These are phyloP conservation scores for Haliclona indistincta DNA, from an alignment of 37 sponge, comb jelly and placozoan species.

Conservation along the genomic window DNA sequence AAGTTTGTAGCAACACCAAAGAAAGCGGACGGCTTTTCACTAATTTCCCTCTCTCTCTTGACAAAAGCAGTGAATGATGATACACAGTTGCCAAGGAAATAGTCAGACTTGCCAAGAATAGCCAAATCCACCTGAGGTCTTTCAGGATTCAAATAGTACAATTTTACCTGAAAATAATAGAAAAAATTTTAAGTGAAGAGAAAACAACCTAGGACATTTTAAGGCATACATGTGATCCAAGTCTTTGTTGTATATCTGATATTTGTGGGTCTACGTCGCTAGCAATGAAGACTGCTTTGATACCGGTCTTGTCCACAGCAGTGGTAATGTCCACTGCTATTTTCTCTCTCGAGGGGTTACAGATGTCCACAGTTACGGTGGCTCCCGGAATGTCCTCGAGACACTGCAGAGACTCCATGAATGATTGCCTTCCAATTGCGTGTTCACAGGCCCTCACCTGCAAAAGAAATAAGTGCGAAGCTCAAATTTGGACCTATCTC, in stretches of 20 bases:
- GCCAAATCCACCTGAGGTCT: conserved; percentile 71
- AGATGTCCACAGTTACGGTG: conserved; percentile 64
- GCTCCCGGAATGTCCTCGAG: conserved; percentile 50
- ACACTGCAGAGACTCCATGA: conserved; percentile 89
- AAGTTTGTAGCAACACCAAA: conserved; percentile 42
- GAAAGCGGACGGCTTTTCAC: conserved; percentile 39
- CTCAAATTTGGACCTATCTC: too few relatives aligned
- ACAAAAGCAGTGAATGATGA: conserved; percentile 91
- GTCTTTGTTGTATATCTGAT: not conserved
- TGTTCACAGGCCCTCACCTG: conserved; percentile 72
- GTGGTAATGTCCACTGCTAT: conserved; percentile 28
- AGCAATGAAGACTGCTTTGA: conserved; percentile 53
- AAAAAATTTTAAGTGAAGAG: not conserved
- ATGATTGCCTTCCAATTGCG: conserved; percentile 42
- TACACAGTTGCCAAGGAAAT: conserved; percentile 86
- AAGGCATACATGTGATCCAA: conserved; percentile 1
- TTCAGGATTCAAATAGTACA: conserved; percentile 41
- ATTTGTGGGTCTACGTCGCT: conserved; percentile 38
- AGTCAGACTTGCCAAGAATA: conserved; percentile 58
- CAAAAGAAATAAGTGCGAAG: not conserved
- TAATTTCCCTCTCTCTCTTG: conserved; percentile 66
- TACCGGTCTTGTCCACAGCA: not conserved
- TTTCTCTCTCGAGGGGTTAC: conserved; percentile 48
- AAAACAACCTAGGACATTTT: not conserved
- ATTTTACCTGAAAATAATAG: conserved; percentile 29